Base-by-base conservation (phyloP, 2,797 vertebrate species). In the Ataeniobius toweri region DNA sequence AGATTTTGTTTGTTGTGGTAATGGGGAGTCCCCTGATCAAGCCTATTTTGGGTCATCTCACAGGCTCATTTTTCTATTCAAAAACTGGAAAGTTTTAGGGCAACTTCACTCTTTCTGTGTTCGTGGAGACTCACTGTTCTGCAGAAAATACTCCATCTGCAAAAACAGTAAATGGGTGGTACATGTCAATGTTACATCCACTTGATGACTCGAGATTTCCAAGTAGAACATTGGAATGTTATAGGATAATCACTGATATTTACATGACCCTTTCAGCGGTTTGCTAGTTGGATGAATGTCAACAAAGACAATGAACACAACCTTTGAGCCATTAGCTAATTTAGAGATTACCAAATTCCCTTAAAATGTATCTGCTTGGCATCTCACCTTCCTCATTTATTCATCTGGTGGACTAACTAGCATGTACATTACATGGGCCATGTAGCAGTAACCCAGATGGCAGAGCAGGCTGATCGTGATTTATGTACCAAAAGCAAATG, bases 401-500 rank as follows among this genome's bases (percentile, higher is more conserved):
- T 83, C 83, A 76, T 81, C 85, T 10, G 83, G 84, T 88, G 91
- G 91, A 92, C 87, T 88, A 90, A 93, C 82, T 85, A 88, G 85
- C 77, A 36, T 88, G 89, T 87, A 92, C 92, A 94, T 94, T 93
- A 93, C 91, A 92, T 78, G 85, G 91, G 90, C 90, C 90, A 90
- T 91, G 87, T 89, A 91, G 91, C 91, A 90, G 92, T 92, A 93
- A 94, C 92, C 90, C 92, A 92, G 89, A 92, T 93, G 90, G 92
- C 93, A 92, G 89, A 93, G 86, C 82, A 83, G 91, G 87, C 93
- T 93, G 88, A 92, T 92, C 82, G 90, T 94, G 94, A 95, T 95
- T 95, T 93, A 95, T 95, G 91, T 90, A 89, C 86, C 89, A 88
- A 86, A 92, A 89, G 89, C 87, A 88, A 93, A 93, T 75, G 85